Evolutionary conservation across 2,797 vertebrate species (phyloP), one percentile per base, ranked within the genome.

Genomic region (Decapterus maruadsi): DNA sequence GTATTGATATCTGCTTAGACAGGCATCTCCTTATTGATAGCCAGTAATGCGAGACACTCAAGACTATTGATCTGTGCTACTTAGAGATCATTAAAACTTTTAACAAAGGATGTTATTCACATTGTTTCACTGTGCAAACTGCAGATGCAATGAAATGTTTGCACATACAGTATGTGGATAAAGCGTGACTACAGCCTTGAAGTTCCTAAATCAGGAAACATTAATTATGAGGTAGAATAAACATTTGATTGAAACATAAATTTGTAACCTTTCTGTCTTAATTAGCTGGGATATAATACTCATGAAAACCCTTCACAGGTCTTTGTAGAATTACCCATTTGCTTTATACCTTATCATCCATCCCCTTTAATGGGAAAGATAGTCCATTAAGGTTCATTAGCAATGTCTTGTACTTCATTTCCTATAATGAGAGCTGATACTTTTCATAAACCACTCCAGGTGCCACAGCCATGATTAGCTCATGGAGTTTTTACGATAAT

Each of bases 371-470:
- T 92, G 86, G 85, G 86, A 89, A 88, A 88, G 82, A 81, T 82
- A 87, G 90, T 92, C 90, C 88, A 93, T 94, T 93, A 94, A 82
- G 86, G 85, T 92, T 94, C 90, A 93, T 95, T 95, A 94, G 82
- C 81, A 87, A 83, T 59, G 80, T 87, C 91, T 90, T 91, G 87
- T 91, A 91, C 85, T 93, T 91, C 83, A 93, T 93, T 94, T 87
- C 75, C 86, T 92, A 86, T 94, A 95, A 94, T 93, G 90, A 90
- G 82, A 83, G 76, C 88, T 85, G 88, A 89, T 93, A 87, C 87
- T 91, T 94, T 92, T 92, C 84, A 90, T 91, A 90, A 92, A 90
- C 87, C 79, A 82, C 88, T 84, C 78, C 82, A 94, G 92, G 93
- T 94, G 89, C 88, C 77, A 66, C 75, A 58, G 89, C 76, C 50